These are phyloP conservation scores for Cephalopachus bancanus DNA, from an alignment of 2,797 vertebrate species.

Conservation along the genomic window DNA sequence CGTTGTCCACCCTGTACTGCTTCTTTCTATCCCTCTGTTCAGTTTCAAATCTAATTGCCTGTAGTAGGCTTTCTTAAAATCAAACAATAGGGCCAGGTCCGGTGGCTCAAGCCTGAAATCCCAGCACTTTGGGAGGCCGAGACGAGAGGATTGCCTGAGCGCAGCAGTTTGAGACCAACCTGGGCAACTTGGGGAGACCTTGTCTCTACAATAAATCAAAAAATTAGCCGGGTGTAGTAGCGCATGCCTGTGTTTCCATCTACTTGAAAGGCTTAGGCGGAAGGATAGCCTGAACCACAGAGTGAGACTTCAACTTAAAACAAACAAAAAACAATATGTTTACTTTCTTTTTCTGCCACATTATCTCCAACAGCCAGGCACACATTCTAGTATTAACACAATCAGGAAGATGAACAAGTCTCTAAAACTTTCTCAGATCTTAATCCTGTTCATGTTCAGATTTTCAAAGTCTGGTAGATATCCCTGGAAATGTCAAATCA, in stretches of 20 bases:
- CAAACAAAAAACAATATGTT: not conserved
- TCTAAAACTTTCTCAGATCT: constrained; percentile 53
- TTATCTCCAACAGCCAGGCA: constrained; percentile 61
- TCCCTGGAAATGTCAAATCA: constrained; percentile 50
- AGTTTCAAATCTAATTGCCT: constrained; percentile 72
- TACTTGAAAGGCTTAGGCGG: no score
- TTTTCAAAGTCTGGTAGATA: constrained; percentile 24
- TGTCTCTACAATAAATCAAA: no score
- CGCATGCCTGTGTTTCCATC: no score
- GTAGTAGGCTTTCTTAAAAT: constrained; percentile 70
- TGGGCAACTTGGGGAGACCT: no score
- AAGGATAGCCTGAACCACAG: no score
- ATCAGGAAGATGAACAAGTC: constrained; percentile 54
- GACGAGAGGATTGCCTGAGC: no score
- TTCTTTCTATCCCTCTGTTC: constrained; percentile 53
- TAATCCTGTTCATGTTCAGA: not conserved
- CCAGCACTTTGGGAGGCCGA: no score
- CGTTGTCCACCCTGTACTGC: not conserved
- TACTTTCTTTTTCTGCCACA: constrained; percentile 43
- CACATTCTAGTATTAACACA: constrained; percentile 53
- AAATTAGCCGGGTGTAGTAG: no score
- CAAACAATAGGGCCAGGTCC: not conserved
- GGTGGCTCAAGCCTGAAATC: no score
- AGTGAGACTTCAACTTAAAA: no score
- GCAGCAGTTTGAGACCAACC: no score